Evolutionary conservation across 2,113 vertebrate species (phyloP).

Genomic region (Spilogale gracilis): DNA sequence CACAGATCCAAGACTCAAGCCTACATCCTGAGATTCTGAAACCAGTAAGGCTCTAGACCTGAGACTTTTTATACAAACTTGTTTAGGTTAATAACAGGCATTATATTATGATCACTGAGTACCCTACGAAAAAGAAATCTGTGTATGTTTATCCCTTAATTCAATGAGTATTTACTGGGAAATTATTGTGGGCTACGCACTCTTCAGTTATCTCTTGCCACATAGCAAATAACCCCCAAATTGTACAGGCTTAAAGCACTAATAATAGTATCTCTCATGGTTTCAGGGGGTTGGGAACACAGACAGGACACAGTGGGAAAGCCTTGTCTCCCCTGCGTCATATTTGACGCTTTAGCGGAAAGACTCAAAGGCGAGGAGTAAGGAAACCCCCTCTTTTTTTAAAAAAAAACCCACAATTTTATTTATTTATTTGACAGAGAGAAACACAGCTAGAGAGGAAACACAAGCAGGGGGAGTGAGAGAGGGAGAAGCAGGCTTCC

Average conservation of each 20-base stretch:
- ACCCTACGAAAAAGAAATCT: neutral
- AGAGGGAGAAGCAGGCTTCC: no score
- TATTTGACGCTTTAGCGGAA: neutral
- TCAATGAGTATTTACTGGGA: neutral
- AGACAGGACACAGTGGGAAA: neutral
- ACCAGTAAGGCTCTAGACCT: neutral
- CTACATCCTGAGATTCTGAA: neutral
- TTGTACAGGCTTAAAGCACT: neutral
- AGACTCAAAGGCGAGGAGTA: neutral
- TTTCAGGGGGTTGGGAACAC: neutral
- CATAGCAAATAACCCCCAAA: neutral
- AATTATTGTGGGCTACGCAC: neutral
- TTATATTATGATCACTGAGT: constrained; percentile 5
- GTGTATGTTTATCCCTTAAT: neutral
- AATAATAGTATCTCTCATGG: neutral
- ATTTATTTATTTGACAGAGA: no score
- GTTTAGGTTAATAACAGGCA: neutral
- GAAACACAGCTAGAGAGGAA: no score
- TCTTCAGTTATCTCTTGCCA: neutral
- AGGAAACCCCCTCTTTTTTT: neutral
- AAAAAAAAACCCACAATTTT: no score
- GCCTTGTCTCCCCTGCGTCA: neutral
- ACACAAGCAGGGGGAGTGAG: no score
- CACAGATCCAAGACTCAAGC: neutral
- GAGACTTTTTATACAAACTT: neutral